Evolutionary conservation across 1,140 invertebrate species (phyloP), one percentile per base, ranked within the genome.

Genomic region (Amphibalanus amphitrite): DNA sequence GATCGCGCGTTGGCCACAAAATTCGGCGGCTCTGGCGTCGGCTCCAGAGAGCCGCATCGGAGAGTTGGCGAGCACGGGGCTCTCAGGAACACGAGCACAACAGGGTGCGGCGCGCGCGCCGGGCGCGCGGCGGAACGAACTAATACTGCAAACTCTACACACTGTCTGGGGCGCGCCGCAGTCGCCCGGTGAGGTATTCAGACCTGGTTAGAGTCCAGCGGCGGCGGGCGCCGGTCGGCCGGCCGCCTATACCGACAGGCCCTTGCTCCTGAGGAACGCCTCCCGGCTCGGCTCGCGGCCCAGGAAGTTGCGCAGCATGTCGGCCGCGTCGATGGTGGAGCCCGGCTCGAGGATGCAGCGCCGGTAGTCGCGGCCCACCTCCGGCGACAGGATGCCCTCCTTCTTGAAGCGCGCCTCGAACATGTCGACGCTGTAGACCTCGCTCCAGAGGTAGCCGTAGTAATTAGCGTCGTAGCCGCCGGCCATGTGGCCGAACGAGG

Each of bases 371-470:
- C 73, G 74, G 20, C 84, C 84, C 33, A 81, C 79, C 71, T 78
- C 77, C 6, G 78, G 74, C 76, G 80, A 82, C 77, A 85, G 79
- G 25, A 84, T 79, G 10, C 81, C 82, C 74, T 83, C 80, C 47
- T 80, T 80, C 72, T 78, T 79, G 75, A 85, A 85, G 1, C 80
- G 75, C 29, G 82, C 79, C 26, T 79, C 77, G 76, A 84, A 85
- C 84, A 85, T 85, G 75, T 85, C 84, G 77, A 81, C 80, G 74
- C 83, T 81, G 76, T 82, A 85, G 1, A 85, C 84, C 75, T 85
- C 84, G 78, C 82, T 84, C 84, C 84, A 85, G 83, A 85, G 73
- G 74, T 85, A 85, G 69, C 84, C 82, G 77, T 85, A 85, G 75
- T 85, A 85, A 73, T 84, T 82, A 47, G 83, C 83, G 79, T 84